Percentiles rank a stretch among this genome's conserved stretches.
Evolutionary conservation across 2,888 invertebrate species (phyloP).

Genomic region (Ceriagrion tenellum): DNA sequence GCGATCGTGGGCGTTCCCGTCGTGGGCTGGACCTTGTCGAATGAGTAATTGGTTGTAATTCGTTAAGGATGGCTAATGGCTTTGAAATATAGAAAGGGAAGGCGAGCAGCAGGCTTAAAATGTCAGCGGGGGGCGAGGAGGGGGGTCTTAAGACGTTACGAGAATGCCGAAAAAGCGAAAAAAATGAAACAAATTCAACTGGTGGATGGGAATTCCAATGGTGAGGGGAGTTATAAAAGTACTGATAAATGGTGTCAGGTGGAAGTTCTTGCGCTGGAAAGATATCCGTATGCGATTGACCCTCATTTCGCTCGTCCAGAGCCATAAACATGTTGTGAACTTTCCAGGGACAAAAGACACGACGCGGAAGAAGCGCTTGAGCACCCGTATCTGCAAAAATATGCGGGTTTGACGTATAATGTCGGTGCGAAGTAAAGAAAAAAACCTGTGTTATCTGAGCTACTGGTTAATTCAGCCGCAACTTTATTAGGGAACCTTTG

Average conservation of each 20-base stretch:
- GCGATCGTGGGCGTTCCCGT: background rate
- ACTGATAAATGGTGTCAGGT: background rate
- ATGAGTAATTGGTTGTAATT: background rate
- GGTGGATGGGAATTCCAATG: background rate
- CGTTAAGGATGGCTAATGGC: background rate
- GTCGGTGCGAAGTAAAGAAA: background rate
- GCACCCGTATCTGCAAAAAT: background rate
- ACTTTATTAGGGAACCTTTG: background rate
- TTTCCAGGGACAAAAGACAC: background rate
- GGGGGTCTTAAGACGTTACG: background rate
- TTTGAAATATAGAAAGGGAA: background rate
- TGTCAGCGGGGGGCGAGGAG: background rate
- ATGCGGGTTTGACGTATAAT: constrained; percentile 8
- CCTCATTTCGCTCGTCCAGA: background rate
- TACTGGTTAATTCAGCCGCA: background rate
- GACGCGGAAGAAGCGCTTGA: background rate
- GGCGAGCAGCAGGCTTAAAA: background rate
- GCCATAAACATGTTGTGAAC: background rate
- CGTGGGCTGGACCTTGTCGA: background rate
- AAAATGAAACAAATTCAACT: no score
- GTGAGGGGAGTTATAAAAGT: background rate
- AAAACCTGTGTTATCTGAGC: background rate
- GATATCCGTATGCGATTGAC: background rate
- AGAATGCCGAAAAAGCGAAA: background rate
- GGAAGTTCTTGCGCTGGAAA: background rate